Conservation (phyloP, 2,888 invertebrate genomes). For the Eumerus sabulonum region DNA sequence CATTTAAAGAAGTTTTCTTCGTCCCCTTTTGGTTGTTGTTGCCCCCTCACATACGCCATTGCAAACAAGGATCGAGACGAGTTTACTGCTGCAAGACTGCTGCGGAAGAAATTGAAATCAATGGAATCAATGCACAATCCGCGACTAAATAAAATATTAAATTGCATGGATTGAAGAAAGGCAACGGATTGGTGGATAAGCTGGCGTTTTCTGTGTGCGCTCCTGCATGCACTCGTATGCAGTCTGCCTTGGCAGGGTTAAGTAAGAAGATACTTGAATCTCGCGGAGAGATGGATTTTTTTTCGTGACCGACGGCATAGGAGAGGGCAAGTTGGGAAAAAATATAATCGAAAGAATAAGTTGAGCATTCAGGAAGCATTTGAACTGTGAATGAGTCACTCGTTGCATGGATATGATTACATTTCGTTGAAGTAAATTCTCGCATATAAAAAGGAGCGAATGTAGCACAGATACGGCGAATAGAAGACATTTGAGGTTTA, state of each 20-base stretch:
- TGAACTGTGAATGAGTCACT: no score
- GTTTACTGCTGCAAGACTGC: conserved; percentile 41
- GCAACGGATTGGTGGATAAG: conserved; percentile 34
- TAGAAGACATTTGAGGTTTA: no score
- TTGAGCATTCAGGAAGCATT: neutral
- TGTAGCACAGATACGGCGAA: no score
- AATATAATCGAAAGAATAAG: no score
- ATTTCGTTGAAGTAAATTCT: no score
- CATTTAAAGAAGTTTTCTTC: conserved; percentile 41
- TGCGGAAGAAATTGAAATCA: conserved; percentile 57
- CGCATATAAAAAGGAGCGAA: no score
- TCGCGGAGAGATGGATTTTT: neutral
- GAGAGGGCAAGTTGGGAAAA: no score
- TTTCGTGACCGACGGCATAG: neutral
- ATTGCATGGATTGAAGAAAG: conserved; percentile 54
- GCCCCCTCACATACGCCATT: conserved; percentile 3
- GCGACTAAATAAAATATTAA: conserved; percentile 64
- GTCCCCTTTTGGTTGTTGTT: neutral
- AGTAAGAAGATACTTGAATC: conserved; percentile 12
- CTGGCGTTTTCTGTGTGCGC: conserved; percentile 2
- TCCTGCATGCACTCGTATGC: neutral
- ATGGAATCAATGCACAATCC: conserved; percentile 67
- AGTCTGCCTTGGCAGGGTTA: conserved; percentile 15
- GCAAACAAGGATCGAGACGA: conserved; percentile 35
- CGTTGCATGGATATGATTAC: no score